A percentile compares a stretch with the other conserved stretches of the same genome.
These are phyloP conservation scores for Carassius carassius DNA, from an alignment of 2,113 vertebrate genomes.

Conservation along the genomic window DNA sequence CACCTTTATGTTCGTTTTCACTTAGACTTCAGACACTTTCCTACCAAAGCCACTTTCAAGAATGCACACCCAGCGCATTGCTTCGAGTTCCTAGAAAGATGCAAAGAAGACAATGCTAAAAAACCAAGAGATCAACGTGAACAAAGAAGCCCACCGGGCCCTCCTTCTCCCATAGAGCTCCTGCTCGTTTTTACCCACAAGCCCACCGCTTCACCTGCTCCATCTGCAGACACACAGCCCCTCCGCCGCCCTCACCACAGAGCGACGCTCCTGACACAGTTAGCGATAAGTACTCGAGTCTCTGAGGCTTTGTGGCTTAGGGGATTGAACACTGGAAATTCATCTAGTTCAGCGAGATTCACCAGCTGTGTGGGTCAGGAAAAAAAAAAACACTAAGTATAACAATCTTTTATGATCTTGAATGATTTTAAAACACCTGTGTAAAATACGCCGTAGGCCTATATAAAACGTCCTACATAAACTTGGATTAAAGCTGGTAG, in stretches of 20 bases:
- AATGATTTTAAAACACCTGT: conserved; percentile 14
- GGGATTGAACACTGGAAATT: conserved; percentile 10
- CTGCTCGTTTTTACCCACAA: conserved; percentile 25
- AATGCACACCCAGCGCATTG: not conserved
- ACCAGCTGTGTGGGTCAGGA: conserved; percentile 33
- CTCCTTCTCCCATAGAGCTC: conserved; percentile 25
- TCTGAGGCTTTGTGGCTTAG: conserved; percentile 19
- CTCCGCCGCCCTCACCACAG: not conserved
- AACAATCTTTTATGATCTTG: not conserved
- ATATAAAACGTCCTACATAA: not conserved
- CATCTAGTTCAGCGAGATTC: conserved; percentile 31
- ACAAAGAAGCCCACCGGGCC: conserved; percentile 12
- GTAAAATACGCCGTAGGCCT: not conserved
- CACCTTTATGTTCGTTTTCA: not conserved
- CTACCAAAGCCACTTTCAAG: conserved; percentile 18
- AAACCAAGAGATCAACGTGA: conserved; percentile 5
- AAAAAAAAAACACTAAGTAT: not conserved
- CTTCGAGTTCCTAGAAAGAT: conserved; percentile 40
- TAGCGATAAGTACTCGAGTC: not conserved
- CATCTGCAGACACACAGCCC: not conserved
- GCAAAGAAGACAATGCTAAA: not conserved
- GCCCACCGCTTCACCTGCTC: conserved; percentile 25
- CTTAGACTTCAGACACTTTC: not conserved
- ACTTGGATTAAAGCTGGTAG: not conserved
- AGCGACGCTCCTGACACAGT: not conserved